Percentiles rank a stretch among this genome's conserved stretches.
These are phyloP conservation scores for Pterocles burchelli DNA, from an alignment of 2,113 vertebrate species.

Conservation along the genomic window DNA sequence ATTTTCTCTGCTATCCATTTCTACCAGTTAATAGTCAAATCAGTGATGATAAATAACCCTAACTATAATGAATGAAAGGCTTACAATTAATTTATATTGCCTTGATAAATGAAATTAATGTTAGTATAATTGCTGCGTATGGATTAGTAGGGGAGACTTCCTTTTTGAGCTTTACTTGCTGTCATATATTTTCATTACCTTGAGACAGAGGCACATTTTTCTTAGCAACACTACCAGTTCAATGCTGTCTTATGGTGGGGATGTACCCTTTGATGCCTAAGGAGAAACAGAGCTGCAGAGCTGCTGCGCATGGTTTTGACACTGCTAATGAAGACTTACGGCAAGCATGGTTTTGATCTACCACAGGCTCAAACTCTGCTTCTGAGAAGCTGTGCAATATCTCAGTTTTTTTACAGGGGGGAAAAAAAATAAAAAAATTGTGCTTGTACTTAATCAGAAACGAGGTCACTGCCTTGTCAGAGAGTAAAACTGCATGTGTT, in stretches of 20 bases:
- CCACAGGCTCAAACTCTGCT: conserved; percentile 40
- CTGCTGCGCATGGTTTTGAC: conserved; percentile 17
- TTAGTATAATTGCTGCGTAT: background rate
- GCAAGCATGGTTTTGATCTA: conserved; percentile 53
- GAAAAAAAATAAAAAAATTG: background rate
- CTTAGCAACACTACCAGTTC: background rate
- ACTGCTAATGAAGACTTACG: conserved; percentile 57
- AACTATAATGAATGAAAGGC: background rate
- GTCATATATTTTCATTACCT: conserved; percentile 12
- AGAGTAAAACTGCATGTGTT: background rate
- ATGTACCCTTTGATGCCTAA: conserved; percentile 27
- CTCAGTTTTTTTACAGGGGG: background rate
- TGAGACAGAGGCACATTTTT: background rate
- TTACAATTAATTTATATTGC: background rate
- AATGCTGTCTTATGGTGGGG: background rate
- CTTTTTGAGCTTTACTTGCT: conserved; percentile 7
- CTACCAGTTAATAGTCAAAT: background rate
- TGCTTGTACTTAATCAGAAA: conserved; percentile 28
- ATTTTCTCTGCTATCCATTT: background rate
- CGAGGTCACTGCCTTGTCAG: conserved; percentile 3
- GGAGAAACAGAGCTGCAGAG: conserved; percentile 3
- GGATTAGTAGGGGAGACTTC: conserved; percentile 28
- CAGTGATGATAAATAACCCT: background rate
- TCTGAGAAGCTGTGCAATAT: conserved; percentile 13
- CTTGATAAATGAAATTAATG: background rate